These are phyloP conservation scores for Dromas ardeola DNA, from an alignment of 2,113 vertebrate genomes.

Conservation along the genomic window DNA sequence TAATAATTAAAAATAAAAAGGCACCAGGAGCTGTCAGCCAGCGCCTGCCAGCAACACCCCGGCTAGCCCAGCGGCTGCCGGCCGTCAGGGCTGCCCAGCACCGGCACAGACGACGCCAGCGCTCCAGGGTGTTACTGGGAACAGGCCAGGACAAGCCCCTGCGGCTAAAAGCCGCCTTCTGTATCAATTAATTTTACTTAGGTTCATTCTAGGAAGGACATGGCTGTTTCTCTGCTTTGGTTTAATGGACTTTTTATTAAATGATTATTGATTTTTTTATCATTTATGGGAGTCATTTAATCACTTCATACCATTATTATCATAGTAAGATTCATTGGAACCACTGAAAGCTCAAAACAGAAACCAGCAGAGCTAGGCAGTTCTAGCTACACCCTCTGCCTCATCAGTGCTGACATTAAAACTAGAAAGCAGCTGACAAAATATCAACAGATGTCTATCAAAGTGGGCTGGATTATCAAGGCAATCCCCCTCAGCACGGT, in stretches of 20 bases:
- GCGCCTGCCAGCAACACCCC: background rate
- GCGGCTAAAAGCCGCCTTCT: background rate
- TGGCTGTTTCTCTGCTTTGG: background rate
- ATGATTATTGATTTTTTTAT: background rate
- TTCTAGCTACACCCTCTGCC: background rate
- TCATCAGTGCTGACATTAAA: background rate
- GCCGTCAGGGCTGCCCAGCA: background rate
- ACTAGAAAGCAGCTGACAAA: background rate
- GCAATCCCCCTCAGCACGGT: background rate
- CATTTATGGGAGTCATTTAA: background rate
- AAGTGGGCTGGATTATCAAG: background rate
- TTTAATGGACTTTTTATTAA: background rate
- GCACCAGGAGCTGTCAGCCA: background rate
- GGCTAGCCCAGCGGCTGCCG: background rate
- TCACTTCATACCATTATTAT: background rate
- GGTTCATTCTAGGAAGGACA: background rate
- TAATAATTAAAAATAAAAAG: background rate
- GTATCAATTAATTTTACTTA: accelerated
- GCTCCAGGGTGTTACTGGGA: background rate
- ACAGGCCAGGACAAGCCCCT: background rate
- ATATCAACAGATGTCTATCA: background rate
- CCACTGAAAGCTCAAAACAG: background rate
- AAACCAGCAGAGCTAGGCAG: background rate
- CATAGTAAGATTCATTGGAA: background rate
- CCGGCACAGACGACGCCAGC: background rate